Conservation (phyloP, 2,113 vertebrate genomes). For the Oryzias javanicus region DNA sequence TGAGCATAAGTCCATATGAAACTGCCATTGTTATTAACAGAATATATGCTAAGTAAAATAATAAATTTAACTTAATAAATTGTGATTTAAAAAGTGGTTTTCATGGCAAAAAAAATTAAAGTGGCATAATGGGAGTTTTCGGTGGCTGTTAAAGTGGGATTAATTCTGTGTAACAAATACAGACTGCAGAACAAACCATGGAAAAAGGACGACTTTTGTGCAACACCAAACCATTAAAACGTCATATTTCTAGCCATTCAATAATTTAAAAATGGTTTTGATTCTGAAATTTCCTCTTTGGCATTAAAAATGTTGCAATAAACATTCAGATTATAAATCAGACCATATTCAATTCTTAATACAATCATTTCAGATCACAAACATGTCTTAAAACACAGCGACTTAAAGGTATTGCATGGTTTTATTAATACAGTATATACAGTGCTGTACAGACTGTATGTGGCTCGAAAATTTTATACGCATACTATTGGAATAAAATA, state of each 20-base stretch:
- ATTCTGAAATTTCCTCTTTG: not conserved
- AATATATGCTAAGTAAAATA: conserved; percentile 87
- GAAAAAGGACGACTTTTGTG: too few relatives aligned
- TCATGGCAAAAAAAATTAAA: too few relatives aligned
- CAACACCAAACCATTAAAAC: too few relatives aligned
- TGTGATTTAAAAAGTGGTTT: conserved; percentile 3
- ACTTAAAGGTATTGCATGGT: conserved; percentile 12
- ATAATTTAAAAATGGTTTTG: conserved; percentile 1
- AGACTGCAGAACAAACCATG: too few relatives aligned
- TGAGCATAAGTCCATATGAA: not conserved
- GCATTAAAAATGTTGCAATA: not conserved
- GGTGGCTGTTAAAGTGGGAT: too few relatives aligned
- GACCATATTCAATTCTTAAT: not conserved
- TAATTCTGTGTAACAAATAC: too few relatives aligned
- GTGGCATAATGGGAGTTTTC: too few relatives aligned
- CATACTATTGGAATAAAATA: conserved; percentile 30
- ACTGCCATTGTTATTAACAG: conserved; percentile 82
- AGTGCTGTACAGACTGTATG: conserved; percentile 12
- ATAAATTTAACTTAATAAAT: conserved; percentile 80
- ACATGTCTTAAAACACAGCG: not conserved
- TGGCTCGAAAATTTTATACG: conserved; percentile 12
- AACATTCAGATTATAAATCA: not conserved
- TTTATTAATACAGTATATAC: conserved; percentile 25
- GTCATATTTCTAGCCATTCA: too few relatives aligned
- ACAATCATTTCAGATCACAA: too few relatives aligned